Percentiles rank a stretch among this genome's conserved stretches.
These are phyloP conservation scores for Regulus satrapa DNA, from an alignment of 2,113 vertebrate genomes.

Conservation along the genomic window DNA sequence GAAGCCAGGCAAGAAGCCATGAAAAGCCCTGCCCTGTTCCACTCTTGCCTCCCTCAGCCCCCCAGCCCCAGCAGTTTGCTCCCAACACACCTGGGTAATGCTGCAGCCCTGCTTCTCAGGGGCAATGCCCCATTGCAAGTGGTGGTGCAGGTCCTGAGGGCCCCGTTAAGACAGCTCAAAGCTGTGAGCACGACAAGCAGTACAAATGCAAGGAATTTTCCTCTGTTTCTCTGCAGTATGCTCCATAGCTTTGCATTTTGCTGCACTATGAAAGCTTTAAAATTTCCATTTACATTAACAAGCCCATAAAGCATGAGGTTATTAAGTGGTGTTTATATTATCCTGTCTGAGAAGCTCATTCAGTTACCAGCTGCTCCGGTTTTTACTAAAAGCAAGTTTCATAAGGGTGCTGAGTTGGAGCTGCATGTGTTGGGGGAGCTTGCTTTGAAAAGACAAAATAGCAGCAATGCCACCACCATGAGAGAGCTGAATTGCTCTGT, in stretches of 20 bases:
- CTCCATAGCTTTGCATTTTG: not conserved
- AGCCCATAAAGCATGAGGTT: slow-evolving; percentile 32
- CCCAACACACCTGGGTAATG: not conserved
- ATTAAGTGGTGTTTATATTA: slow-evolving; percentile 39
- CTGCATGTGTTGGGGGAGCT: not conserved
- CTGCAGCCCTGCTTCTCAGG: rapidly evolving
- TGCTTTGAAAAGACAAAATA: not conserved
- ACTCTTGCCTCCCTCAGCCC: rapidly evolving
- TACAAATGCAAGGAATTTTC: not conserved
- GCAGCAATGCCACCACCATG: not conserved
- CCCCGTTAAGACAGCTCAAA: not conserved
- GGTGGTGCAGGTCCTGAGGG: rapidly evolving
- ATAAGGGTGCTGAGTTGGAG: not conserved
- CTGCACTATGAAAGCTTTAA: not conserved
- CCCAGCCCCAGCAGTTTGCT: rapidly evolving
- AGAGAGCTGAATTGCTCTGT: not conserved
- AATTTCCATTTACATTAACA: slow-evolving; percentile 32
- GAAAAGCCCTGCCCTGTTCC: not conserved
- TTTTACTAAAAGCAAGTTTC: not conserved
- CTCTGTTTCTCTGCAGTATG: not conserved
- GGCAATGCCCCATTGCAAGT: rapidly evolving
- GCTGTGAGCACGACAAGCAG: not conserved
- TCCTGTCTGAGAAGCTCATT: not conserved
- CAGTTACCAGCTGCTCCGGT: not conserved
- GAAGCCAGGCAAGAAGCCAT: not conserved